These are phyloP conservation scores for Diarsia mendica DNA, from an alignment of 2,888 invertebrate species.

Conservation along the genomic window DNA sequence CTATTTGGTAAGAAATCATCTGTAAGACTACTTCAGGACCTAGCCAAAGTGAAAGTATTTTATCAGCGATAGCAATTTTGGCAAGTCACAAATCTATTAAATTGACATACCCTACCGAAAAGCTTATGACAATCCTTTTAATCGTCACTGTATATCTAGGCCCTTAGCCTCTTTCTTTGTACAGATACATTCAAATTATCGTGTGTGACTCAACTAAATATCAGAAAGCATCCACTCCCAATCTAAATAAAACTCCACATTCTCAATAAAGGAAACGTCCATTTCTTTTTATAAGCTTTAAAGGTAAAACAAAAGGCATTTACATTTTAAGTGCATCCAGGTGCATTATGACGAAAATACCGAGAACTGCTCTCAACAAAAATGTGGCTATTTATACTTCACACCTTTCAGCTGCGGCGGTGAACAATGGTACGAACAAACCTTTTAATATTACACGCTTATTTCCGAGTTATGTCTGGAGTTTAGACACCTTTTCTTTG, in stretches of 20 bases:
- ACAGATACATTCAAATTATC: not conserved
- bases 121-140: too few species aligned
- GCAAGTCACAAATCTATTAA: too few species aligned
- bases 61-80: not conserved
- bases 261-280: constrained; percentile 28
- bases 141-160: too few species aligned
- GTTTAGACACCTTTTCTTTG: not conserved
- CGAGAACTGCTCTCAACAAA: constrained; percentile 54
- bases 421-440: constrained; percentile 42
- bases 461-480: constrained; percentile 12
- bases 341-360: constrained; percentile 57
- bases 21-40: not conserved
- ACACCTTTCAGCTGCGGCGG: constrained; percentile 57
- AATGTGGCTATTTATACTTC: constrained; percentile 55
- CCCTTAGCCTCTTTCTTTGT: too few species aligned
- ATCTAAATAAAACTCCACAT: constrained; percentile 42
- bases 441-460: constrained; percentile 38
- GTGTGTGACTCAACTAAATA: constrained; percentile 19
- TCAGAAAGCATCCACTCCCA: not conserved
- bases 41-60: not conserved
- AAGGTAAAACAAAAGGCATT: constrained; percentile 62
- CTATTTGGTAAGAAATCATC: too few species aligned
- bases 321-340: constrained; percentile 61
- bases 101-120: too few species aligned
- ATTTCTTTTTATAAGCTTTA: constrained; percentile 51